Base-by-base conservation (phyloP, 2,113 vertebrate species). In the Indicator maculatus region DNA sequence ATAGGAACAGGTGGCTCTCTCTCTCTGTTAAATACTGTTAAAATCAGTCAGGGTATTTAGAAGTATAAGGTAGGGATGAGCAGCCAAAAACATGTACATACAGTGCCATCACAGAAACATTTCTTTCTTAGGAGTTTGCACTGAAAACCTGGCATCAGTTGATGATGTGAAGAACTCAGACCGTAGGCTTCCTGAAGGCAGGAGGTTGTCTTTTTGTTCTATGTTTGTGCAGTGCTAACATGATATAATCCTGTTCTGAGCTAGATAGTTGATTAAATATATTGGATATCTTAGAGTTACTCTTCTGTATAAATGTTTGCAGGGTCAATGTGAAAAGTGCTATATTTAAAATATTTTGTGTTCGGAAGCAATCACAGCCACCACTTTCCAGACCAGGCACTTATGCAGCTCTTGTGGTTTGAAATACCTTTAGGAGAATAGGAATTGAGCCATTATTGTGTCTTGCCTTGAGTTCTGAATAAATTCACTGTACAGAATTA, bases 381-480 rank as follows among this genome's bases (percentile, higher is more conserved):
- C 21, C 21, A 3, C 73, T 91, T 92, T 90, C 31, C 88, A 90
- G 76, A 60, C 56, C 63, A 11, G 69, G 72, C 38, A 56, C 52
- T 90, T 77, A 12, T 1, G 73, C 53, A 75, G 23, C 23, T 78
- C 53, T 63, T 90, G 53, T 69, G 77, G 65, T 56, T 88, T 86
- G 83, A 92, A 96, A 65, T 78, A 78, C 26, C 33, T 64, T 53
- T 63, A 74, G n/a, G 23, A 75, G 69, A 88, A 90, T 8, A 90
- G 76, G 70, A 90, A 53, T 75, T 71, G 65, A 90, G 69, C 53
- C 58, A 60, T 90, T 95, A 83, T 86, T 93, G 65, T 91, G 67
- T 86, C 77, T 94, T 72, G 16, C 31, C 50, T 93, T 93, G 86
- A 86, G 19, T 92, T 88, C 67, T 86, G 79, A 90, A 71, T 83